These are phyloP conservation scores for Euproctis similis DNA, from an alignment of 2,888 invertebrate species.

Conservation along the genomic window DNA sequence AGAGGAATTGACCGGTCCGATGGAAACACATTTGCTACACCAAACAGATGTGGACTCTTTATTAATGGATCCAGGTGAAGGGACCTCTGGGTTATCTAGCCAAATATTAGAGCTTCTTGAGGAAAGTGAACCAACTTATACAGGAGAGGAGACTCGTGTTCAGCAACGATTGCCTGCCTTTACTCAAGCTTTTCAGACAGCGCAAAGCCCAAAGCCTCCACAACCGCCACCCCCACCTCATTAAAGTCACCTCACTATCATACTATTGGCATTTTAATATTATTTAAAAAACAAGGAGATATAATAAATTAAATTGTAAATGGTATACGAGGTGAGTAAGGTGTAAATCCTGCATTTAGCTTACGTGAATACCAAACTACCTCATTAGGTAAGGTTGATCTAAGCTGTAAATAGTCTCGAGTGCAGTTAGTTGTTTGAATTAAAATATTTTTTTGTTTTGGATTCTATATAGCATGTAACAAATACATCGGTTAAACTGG, in stretches of 20 bases:
- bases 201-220: slow-evolving; percentile 66
- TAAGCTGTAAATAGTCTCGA: slow-evolving; percentile 65
- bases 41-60: slow-evolving; percentile 48
- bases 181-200: slow-evolving; percentile 67
- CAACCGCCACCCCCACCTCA: slow-evolving; percentile 64
- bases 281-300: background rate
- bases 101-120: slow-evolving; percentile 56
- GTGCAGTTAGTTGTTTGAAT: slow-evolving; percentile 46
- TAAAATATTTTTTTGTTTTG: slow-evolving; percentile 41
- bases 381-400: slow-evolving; percentile 70
- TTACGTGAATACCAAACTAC: slow-evolving; percentile 61
- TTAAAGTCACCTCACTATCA: slow-evolving; percentile 32
- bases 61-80: slow-evolving; percentile 62
- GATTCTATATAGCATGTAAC: slow-evolving; percentile 37
- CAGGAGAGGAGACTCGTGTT: slow-evolving; percentile 43
- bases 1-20: slow-evolving; percentile 37
- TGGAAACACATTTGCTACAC: slow-evolving; percentile 48
- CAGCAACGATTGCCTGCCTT: slow-evolving; percentile 61
- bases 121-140: slow-evolving; percentile 40
- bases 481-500: slow-evolving; percentile 36
- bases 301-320: slow-evolving; percentile 7
- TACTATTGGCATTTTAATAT: slow-evolving; percentile 7
- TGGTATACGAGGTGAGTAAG: slow-evolving; percentile 15
- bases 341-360: slow-evolving; percentile 59
- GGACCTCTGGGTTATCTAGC: slow-evolving; percentile 56